Conservation (phyloP, 2,113 vertebrate genomes). For the Alligator mississippiensis region DNA sequence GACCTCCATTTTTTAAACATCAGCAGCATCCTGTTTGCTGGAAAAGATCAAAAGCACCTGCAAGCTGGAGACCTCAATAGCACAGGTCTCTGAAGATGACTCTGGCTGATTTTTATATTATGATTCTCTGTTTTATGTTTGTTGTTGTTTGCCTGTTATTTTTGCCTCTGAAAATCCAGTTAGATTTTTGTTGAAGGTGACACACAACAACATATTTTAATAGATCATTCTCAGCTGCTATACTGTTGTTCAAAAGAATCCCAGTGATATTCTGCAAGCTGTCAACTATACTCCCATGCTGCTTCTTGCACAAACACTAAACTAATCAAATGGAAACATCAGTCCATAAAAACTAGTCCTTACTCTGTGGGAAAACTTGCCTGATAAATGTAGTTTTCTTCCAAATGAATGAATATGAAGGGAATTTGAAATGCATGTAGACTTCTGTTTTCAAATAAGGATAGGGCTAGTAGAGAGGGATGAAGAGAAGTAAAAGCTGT, state of each 20-base stretch:
- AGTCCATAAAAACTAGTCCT: not conserved
- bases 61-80: not conserved
- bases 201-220: not conserved
- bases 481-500: not conserved
- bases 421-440: not conserved
- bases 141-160: not conserved
- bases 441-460: not conserved
- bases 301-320: not conserved
- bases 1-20: not conserved
- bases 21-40: not conserved
- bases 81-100: not conserved
- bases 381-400: not conserved
- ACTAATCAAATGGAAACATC: not conserved
- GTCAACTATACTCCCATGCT: not conserved
- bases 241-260: not conserved
- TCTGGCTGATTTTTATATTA: accelerated
- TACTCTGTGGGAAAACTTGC: not conserved
- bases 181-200: not conserved
- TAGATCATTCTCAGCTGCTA: not conserved
- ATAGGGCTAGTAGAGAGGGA: not conserved
- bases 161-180: not conserved
- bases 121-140: not conserved
- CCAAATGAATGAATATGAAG: constrained; percentile 7
- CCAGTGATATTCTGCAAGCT: not conserved
- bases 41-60: not conserved